A percentile compares a stretch with the other conserved stretches of the same genome.
Conservation (phyloP, 2,797 vertebrate species). For the Lagodon rhomboides region DNA sequence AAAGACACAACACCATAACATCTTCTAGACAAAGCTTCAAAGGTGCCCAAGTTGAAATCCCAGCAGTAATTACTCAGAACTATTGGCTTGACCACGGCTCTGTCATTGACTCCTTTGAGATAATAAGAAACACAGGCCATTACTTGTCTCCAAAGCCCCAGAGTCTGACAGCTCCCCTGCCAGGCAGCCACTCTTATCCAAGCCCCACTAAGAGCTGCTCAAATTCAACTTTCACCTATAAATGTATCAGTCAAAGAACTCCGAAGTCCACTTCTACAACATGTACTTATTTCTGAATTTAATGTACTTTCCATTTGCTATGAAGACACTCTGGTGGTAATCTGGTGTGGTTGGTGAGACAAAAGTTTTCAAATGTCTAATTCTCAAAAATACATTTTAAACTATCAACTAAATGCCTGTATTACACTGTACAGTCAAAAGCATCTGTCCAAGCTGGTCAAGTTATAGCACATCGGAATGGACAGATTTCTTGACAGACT, state of each 20-base stretch:
- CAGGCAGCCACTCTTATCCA: constrained; percentile 8
- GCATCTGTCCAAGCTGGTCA: not conserved
- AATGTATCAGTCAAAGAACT: constrained; percentile 38
- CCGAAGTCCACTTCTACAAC: constrained; percentile 5
- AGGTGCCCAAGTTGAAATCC: constrained; percentile 26
- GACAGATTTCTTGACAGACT: not conserved
- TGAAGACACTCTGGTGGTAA: not conserved
- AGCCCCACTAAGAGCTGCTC: constrained; percentile 26
- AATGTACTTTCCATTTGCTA: not conserved
- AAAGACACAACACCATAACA: not conserved
- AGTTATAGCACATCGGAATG: not conserved
- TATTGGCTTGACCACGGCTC: constrained; percentile 9
- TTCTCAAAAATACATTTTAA: not conserved
- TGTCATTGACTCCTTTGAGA: constrained; percentile 28
- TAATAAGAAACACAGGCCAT: constrained; percentile 44
- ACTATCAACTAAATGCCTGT: not conserved
- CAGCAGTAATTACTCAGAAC: constrained; percentile 24
- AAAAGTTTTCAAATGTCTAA: not conserved
- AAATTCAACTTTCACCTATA: constrained; percentile 14
- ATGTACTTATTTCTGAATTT: constrained; percentile 1
- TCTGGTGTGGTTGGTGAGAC: not conserved
- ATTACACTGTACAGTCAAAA: not conserved
- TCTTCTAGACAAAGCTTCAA: constrained; percentile 8
- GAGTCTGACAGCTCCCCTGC: constrained; percentile 34
- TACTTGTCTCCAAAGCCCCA: constrained; percentile 30